Conservation (phyloP, 2,113 vertebrate species). For the Uropsilus gracilis region DNA sequence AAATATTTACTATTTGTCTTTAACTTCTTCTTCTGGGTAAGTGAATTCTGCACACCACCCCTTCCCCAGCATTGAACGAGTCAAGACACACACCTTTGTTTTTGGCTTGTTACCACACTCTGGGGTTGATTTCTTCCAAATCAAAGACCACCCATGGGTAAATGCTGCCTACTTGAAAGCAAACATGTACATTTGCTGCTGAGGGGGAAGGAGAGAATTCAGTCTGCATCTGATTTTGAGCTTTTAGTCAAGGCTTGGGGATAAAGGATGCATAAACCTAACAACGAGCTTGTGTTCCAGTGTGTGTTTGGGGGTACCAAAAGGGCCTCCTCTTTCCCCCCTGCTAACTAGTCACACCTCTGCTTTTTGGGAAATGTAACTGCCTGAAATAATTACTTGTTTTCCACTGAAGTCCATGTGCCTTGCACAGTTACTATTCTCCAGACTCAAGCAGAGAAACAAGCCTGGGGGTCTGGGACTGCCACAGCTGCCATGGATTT, state of each 20-base stretch:
- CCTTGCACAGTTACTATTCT: not conserved
- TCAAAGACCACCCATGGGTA: slow-evolving; percentile 23
- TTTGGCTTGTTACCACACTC: slow-evolving; percentile 6
- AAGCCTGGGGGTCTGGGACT: too few relatives aligned
- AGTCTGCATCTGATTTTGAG: not conserved
- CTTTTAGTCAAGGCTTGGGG: not conserved
- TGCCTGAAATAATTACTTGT: not conserved
- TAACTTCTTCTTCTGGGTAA: slow-evolving; percentile 95
- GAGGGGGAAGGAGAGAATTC: not conserved
- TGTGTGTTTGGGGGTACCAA: accelerated
- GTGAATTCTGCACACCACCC: slow-evolving; percentile 44
- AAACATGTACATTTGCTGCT: not conserved
- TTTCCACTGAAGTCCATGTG: not conserved
- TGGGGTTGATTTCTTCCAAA: not conserved
- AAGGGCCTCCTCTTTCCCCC: not conserved
- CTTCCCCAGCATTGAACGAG: not conserved
- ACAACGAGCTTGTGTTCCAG: not conserved
- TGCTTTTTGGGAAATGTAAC: not conserved
- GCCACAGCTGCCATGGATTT: not conserved
- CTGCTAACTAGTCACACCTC: not conserved
- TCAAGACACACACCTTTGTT: not conserved
- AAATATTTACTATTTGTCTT: slow-evolving; percentile 93
- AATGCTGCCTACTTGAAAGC: not conserved
- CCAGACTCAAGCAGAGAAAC: not conserved
- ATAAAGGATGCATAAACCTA: not conserved